Conservation (phyloP, 2,797 vertebrate genomes). For the Crenuchus spilurus region DNA sequence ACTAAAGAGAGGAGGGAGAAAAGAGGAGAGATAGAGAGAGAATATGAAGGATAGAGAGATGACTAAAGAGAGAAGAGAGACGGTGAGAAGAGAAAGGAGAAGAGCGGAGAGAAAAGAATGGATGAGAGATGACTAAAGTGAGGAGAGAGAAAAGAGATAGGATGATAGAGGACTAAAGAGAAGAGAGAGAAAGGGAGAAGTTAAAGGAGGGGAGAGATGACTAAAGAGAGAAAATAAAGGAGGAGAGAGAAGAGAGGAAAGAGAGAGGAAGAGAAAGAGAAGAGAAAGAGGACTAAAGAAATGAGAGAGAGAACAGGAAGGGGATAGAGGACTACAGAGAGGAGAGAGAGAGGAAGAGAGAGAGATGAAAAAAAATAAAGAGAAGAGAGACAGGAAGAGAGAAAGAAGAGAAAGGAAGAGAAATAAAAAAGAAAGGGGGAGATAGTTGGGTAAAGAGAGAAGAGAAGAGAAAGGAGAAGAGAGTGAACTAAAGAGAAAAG, state of each 20-base stretch:
- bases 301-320: no score
- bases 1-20: no score
- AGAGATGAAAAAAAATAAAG: no score
- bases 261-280: neutral
- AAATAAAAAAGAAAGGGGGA: no score
- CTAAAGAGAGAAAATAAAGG: neutral
- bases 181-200: neutral
- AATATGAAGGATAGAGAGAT: neutral
- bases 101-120: neutral
- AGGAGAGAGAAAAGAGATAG: no score
- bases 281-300: neutral
- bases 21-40: neutral
- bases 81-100: neutral
- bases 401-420: no score
- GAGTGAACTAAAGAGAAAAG: no score
- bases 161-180: neutral
- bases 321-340: no score
- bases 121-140: neutral
- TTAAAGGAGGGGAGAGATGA: no score
- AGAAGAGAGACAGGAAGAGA: no score
- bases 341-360: neutral
- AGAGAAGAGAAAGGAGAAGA: no score
- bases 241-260: neutral
- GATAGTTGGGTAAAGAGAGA: no score
- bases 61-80: neutral